Evolutionary conservation across 2,888 invertebrate genomes (phyloP).

Genomic region (Lepidochrysops patricia): DNA sequence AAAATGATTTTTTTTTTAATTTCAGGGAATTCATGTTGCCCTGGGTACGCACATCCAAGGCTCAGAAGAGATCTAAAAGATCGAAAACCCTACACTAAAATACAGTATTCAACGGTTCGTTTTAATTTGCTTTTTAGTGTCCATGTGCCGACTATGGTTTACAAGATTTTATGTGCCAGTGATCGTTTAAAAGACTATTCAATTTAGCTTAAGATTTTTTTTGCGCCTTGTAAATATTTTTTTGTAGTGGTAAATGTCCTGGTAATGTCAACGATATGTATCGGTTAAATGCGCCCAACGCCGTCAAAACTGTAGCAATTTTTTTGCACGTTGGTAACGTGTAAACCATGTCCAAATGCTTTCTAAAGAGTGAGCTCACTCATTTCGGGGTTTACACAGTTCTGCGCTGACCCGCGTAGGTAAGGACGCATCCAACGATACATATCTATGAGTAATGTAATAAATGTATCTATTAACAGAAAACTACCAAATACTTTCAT

Average conservation of each 20-base stretch:
- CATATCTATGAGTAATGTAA: neutral
- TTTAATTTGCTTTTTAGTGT: neutral
- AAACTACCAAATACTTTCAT: conserved; percentile 10
- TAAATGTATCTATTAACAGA: conserved; percentile 3
- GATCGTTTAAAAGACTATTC: neutral
- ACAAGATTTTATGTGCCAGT: neutral
- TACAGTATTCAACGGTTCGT: conserved; percentile 2
- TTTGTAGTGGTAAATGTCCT: neutral
- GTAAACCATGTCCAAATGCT: too few relatives aligned
- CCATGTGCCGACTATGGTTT: neutral
- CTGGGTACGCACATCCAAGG: conserved; percentile 56
- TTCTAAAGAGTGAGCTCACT: too few relatives aligned
- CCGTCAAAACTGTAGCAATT: too few relatives aligned
- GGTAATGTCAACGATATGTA: too few relatives aligned
- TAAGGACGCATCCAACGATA: too few relatives aligned
- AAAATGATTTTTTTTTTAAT: conserved; percentile 14
- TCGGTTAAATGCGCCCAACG: too few relatives aligned
- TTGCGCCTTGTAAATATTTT: conserved; percentile 6
- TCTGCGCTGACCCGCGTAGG: too few relatives aligned
- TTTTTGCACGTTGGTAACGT: too few relatives aligned
- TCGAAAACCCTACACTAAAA: conserved; percentile 52
- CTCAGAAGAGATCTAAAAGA: conserved; percentile 54
- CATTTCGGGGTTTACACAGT: too few relatives aligned
- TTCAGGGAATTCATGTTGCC: conserved; percentile 56
- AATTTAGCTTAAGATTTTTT: neutral